Percentiles rank a stretch among this genome's conserved stretches.
These are phyloP conservation scores for Ctenomys sociabilis DNA, from an alignment of 2,113 vertebrate species.

Conservation along the genomic window DNA sequence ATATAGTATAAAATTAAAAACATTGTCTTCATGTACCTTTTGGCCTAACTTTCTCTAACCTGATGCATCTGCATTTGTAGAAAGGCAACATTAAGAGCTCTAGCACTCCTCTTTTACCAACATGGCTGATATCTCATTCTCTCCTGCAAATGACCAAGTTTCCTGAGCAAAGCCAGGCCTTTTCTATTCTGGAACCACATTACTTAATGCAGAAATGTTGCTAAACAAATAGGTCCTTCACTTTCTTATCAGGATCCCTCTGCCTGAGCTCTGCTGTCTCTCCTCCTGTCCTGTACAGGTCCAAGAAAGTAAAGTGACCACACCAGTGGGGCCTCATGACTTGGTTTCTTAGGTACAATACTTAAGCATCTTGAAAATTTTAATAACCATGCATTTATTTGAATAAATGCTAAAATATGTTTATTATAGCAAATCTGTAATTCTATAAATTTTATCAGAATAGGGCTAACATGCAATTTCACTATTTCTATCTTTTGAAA, in stretches of 20 bases:
- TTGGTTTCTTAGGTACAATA: not conserved
- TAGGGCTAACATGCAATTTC: not conserved
- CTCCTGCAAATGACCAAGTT: not conserved
- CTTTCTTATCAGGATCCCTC: not conserved
- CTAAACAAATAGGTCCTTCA: not conserved
- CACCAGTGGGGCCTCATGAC: not conserved
- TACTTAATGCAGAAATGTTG: not conserved
- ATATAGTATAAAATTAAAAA: not conserved
- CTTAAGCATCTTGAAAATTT: not conserved
- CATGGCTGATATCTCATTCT: not conserved
- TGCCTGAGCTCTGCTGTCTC: not conserved
- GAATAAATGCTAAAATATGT: not conserved
- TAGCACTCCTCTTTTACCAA: not conserved
- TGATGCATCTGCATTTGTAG: not conserved
- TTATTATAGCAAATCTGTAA: not conserved
- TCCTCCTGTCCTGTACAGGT: not conserved
- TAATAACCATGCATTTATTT: not conserved
- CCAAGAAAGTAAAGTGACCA: not conserved
- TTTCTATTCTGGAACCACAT: not conserved
- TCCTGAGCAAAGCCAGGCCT: not conserved
- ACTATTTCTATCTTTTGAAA: constrained; percentile 18
- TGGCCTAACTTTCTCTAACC: not conserved
- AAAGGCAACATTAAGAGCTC: not conserved
- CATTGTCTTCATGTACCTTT: not conserved
- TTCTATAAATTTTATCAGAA: not conserved